Conservation (phyloP, 2,888 invertebrate genomes). For the Apotomis capreana region DNA sequence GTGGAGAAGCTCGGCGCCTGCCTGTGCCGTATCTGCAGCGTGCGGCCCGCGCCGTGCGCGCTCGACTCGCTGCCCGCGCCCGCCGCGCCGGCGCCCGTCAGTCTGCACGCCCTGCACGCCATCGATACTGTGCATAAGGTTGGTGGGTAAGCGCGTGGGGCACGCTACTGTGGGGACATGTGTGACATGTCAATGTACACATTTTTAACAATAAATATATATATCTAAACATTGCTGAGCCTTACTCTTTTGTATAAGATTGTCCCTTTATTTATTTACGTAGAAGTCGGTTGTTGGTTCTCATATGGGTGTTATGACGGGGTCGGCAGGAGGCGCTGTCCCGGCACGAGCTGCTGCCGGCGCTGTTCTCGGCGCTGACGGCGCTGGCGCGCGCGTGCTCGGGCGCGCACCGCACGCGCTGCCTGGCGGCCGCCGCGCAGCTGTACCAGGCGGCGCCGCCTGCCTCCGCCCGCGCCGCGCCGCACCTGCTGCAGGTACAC, state of each 20-base stretch:
- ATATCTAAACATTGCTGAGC: too few relatives aligned
- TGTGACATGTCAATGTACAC: conserved; percentile 40
- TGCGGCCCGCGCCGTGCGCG: conserved; percentile 62
- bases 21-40: conserved; percentile 61
- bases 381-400: conserved; percentile 53
- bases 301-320: too few relatives aligned
- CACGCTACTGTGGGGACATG: conserved; percentile 53
- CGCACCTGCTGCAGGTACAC: conserved; percentile 52
- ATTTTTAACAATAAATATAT: too few relatives aligned
- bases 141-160: conserved; percentile 49
- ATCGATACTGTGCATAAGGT: conserved; percentile 95
- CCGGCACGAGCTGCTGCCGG: conserved; percentile 68
- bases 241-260: too few relatives aligned
- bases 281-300: too few relatives aligned
- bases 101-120: conserved; percentile 92
- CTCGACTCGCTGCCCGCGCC: conserved; percentile 57
- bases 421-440: conserved; percentile 69
- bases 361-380: conserved; percentile 69
- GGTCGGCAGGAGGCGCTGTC: conserved; percentile 66
- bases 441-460: conserved; percentile 69
- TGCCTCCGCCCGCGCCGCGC: conserved; percentile 40
- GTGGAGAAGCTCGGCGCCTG: conserved; percentile 89
- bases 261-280: too few relatives aligned
- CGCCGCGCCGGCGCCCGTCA: conserved; percentile 85
- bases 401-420: conserved; percentile 58